A percentile compares a stretch with the other conserved stretches of the same genome.
phyloP scores from a whole-genome alignment of 2,113 vertebrate species.

The Tylochromis polylepis region DNA sequence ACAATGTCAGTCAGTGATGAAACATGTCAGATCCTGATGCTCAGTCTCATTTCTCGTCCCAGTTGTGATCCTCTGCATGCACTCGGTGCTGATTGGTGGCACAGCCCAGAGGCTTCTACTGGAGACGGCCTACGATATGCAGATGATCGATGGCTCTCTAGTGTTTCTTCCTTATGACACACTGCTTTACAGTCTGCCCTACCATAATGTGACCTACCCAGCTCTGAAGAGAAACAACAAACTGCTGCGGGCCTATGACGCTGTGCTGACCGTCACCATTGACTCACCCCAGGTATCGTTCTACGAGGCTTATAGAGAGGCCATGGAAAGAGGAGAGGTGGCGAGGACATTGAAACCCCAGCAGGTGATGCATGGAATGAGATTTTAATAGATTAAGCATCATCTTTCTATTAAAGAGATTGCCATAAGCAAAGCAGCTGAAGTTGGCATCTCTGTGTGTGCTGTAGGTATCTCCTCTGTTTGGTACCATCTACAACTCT shows the following conservation, averaged over 20 bases:
- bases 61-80: slow-evolving; percentile 82
- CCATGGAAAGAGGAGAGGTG: slow-evolving; percentile 67
- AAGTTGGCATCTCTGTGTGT: not conserved
- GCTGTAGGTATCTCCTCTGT: slow-evolving; percentile 86
- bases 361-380: slow-evolving; percentile 50
- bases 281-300: slow-evolving; percentile 69
- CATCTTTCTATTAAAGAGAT: not conserved
- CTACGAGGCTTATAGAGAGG: slow-evolving; percentile 68
- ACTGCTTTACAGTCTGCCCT: slow-evolving; percentile 78
- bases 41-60: not conserved
- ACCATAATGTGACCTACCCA: slow-evolving; percentile 59
- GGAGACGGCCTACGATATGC: slow-evolving; percentile 75
- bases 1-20: not conserved
- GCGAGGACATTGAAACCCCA: slow-evolving; percentile 54
- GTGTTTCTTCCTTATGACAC: slow-evolving; percentile 78
- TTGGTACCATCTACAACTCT: slow-evolving; percentile 88
- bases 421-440: not conserved
- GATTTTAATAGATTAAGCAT: not conserved
- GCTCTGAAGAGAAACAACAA: slow-evolving; percentile 67
- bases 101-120: slow-evolving; percentile 64
- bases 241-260: slow-evolving; percentile 73
- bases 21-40: not conserved
- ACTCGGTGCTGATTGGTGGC: slow-evolving; percentile 76
- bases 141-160: slow-evolving; percentile 72
- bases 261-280: slow-evolving; percentile 75